A percentile compares a stretch with the other conserved stretches of the same genome.
Conservation (phyloP, 2,113 vertebrate genomes). For the Alethe diademata region DNA sequence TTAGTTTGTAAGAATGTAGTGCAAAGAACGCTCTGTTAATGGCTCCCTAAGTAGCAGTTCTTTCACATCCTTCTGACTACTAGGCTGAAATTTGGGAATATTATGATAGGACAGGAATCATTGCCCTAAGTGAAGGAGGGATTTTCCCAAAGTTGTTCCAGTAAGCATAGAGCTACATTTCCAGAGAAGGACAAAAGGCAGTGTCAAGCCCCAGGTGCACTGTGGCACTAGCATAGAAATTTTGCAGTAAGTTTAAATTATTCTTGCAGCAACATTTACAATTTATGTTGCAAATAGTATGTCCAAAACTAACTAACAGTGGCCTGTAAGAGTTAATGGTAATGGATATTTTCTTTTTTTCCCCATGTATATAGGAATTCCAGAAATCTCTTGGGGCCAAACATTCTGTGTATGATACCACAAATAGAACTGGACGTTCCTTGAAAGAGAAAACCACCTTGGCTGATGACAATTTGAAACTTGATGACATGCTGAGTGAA, state of each 20-base stretch:
- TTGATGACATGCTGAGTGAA: slow-evolving; percentile 95
- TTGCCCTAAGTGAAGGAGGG: not conserved
- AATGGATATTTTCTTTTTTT: not conserved
- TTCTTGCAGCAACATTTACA: not conserved
- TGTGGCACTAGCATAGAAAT: not conserved
- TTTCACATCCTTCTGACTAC: not conserved
- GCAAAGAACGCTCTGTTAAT: not conserved
- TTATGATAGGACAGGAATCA: not conserved
- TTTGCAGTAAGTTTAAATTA: not conserved
- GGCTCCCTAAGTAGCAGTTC: not conserved
- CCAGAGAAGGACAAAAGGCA: not conserved
- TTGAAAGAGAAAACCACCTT: slow-evolving; percentile 94
- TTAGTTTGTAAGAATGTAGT: not conserved
- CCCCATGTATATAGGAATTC: slow-evolving; percentile 82
- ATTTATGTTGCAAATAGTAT: not conserved
- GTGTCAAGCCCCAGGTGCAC: not conserved
- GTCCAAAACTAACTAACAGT: not conserved
- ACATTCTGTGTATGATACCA: slow-evolving; percentile 96
- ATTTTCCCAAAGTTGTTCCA: not conserved
- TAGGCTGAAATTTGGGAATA: not conserved
- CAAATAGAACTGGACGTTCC: slow-evolving; percentile 88
- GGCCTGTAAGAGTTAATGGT: not conserved
- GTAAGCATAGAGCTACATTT: not conserved
- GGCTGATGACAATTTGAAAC: slow-evolving; percentile 91
- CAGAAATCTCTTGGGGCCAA: slow-evolving; percentile 95